Conservation (phyloP, 2,113 vertebrate genomes). For the Mastomys natalensis region DNA sequence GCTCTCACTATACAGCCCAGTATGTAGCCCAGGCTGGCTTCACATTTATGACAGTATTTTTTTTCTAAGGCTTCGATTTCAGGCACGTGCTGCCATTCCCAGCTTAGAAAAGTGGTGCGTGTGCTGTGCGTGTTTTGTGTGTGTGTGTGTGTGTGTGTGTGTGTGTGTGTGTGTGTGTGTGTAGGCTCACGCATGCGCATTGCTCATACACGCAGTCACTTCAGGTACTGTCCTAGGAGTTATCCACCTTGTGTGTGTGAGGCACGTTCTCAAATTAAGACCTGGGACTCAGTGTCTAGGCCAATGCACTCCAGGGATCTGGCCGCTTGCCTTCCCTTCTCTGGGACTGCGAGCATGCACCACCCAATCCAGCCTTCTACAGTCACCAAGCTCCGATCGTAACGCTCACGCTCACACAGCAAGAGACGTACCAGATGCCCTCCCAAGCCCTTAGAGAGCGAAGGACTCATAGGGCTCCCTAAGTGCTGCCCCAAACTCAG, state of each 20-base stretch:
- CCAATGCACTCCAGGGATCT: not conserved
- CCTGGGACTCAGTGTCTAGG: no score
- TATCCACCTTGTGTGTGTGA: not conserved
- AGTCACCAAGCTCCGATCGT: not conserved
- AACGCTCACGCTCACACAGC: no score
- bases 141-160: not conserved
- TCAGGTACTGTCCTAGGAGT: not conserved
- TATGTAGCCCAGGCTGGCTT: not conserved
- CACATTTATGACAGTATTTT: not conserved
- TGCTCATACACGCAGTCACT: no score
- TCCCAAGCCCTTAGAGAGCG: not conserved
- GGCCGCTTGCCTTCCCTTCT: not conserved
- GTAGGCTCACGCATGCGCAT: accelerated
- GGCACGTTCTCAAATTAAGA: not conserved
- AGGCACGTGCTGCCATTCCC: not conserved
- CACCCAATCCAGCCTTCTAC: not conserved
- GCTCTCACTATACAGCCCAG: not conserved
- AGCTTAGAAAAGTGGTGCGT: not conserved
- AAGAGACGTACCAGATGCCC: not conserved
- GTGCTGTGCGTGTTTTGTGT: no score
- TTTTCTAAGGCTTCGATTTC: not conserved
- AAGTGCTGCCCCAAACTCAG: constrained; percentile 7
- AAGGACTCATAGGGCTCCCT: constrained; percentile 25
- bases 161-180: not conserved
- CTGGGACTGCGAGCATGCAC: not conserved